Percentiles rank a stretch among this genome's conserved stretches.
phyloP scores from a whole-genome alignment of 2,113 vertebrate genomes.

The Phalacrocorax carbo region DNA sequence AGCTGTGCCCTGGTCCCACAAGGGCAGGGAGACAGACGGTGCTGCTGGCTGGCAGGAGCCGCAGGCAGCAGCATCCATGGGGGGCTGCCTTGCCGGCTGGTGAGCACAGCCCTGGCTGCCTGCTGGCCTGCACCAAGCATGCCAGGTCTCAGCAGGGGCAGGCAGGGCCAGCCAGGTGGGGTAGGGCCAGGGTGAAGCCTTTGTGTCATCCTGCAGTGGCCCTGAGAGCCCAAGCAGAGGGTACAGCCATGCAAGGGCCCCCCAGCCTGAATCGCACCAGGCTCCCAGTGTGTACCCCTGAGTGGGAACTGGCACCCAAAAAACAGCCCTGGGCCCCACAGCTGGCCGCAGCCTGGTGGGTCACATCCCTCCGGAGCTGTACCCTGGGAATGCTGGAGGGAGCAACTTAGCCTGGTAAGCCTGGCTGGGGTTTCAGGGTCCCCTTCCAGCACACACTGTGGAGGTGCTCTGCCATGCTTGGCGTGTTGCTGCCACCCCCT shows the following conservation, averaged over 20 bases:
- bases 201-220: neutral
- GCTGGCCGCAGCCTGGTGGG: rapidly evolving
- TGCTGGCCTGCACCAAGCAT: neutral
- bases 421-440: neutral
- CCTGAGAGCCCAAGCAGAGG: neutral
- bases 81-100: neutral
- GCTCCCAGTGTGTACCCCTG: neutral
- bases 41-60: neutral
- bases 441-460: neutral
- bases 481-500: slow-evolving; percentile 32
- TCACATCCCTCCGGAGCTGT: neutral
- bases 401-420: neutral
- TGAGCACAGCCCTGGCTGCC: neutral
- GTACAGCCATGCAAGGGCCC: neutral
- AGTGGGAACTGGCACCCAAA: rapidly evolving
- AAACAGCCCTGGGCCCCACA: neutral
- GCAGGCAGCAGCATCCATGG: neutral
- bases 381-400: neutral
- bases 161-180: neutral
- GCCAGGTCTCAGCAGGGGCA: neutral
- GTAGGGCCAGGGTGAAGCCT: neutral
- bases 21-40: neutral
- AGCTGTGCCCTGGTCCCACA: neutral
- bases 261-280: neutral
- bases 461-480: neutral